These are phyloP conservation scores for Champsocephalus esox DNA, from an alignment of 2,797 vertebrate species.

Conservation along the genomic window DNA sequence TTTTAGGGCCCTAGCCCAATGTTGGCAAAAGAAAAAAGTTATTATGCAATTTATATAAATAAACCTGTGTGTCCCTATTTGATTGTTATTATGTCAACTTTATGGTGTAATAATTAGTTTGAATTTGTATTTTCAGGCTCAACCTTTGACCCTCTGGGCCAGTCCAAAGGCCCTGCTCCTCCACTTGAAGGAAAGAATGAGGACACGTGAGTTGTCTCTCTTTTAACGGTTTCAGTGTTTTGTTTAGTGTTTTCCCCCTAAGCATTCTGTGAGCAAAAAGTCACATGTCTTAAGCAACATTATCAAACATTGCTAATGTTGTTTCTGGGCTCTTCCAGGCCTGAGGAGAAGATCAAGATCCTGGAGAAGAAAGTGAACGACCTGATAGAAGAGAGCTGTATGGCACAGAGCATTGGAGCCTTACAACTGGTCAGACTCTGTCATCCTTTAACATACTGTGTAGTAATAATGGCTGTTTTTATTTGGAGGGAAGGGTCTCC, in stretches of 20 bases:
- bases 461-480: background rate
- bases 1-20: too few species aligned
- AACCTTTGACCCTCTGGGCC: slow-evolving; percentile 93
- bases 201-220: slow-evolving; percentile 87
- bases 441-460: slow-evolving; percentile 8
- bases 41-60: background rate
- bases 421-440: slow-evolving; percentile 89
- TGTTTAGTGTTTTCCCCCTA: too few species aligned
- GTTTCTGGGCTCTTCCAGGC: slow-evolving; percentile 77
- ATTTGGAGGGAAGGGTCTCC: slow-evolving; percentile 6
- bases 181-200: slow-evolving; percentile 92
- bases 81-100: background rate
- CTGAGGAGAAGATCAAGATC: slow-evolving; percentile 95
- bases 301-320: background rate
- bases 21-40: too few species aligned
- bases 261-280: background rate
- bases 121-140: slow-evolving; percentile 83
- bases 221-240: slow-evolving; percentile 21
- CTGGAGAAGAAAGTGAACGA: slow-evolving; percentile 97
- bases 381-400: slow-evolving; percentile 95
- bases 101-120: background rate
- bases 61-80: background rate
- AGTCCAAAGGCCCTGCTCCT: slow-evolving; percentile 91
- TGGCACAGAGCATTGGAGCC: slow-evolving; percentile 91
- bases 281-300: background rate